Evolutionary conservation across 37 sponge, comb jelly and placozoan species (phyloP), one percentile per base, ranked within the genome.

Genomic region (Dysidea cf. avara): DNA sequence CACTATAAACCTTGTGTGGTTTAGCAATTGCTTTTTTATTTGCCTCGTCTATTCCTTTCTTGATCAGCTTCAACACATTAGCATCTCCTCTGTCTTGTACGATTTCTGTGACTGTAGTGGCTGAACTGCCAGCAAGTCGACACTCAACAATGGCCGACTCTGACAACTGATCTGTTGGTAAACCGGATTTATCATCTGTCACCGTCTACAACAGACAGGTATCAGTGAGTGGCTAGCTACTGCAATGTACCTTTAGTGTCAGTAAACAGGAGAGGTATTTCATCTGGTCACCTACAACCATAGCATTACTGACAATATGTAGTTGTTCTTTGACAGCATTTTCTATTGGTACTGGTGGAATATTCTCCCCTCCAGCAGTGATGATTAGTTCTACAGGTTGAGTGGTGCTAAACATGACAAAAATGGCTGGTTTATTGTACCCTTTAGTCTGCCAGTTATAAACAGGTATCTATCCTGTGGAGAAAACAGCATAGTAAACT

Each of bases 271-370:
- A 70, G 25, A 93, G 83, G 61, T 68, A 93, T 29, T 66, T 76
- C 61, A 71, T 61, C 18, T 80, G 70, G 50, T 93, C 94, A 40
- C 94, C 94, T 25, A 93, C 69, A 28, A 93, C 56, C 48, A 93
- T 69, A 13, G 66, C 90, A 64, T 89, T 81, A 79, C 90, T 85
- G 37, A 85, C 53, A 29, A 93, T 71, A 57, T 87, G 94, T 3
- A 93, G 86, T 39, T 61, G 64, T 28, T 51, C 75, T 66, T 85
- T 93, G n/a, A 93, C 71, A 21, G 52, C 39, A 12, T 79, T 47
- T 71, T 93, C 94, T 6, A 93, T 85, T 9, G 94, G 94, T 1
- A 89, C 86, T 18, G 94, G 94, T n/a, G 94, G 86, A 17, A 89
- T 64, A 55, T 89, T 89, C 74, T 85, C 90, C 14, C 94, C 94